These are phyloP conservation scores for Myotis vivesi DNA, from an alignment of 2,797 vertebrate genomes.

Conservation along the genomic window DNA sequence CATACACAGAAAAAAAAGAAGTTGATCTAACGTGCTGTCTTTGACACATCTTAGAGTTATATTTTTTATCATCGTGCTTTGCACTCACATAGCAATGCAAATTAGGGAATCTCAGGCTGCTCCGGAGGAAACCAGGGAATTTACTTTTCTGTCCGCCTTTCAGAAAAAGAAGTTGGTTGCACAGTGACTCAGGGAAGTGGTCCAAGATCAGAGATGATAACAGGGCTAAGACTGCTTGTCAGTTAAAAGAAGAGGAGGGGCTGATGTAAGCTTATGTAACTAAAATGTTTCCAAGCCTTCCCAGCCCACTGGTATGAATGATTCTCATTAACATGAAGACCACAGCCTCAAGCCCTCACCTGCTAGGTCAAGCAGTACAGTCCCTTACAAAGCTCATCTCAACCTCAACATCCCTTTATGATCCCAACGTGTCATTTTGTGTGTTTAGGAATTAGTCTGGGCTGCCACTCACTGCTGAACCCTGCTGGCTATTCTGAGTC, in stretches of 20 bases:
- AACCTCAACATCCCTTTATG: not conserved
- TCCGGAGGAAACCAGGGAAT: conserved; percentile 13
- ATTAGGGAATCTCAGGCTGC: not conserved
- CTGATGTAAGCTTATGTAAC: not conserved
- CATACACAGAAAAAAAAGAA: not conserved
- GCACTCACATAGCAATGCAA: not conserved
- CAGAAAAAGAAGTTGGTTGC: not conserved
- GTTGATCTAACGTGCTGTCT: conserved; percentile 63
- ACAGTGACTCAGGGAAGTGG: conserved; percentile 21
- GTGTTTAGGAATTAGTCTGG: not conserved
- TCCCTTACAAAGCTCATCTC: not conserved
- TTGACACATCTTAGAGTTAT: conserved; percentile 34
- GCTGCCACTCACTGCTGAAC: rapidly evolving
- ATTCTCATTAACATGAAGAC: not conserved
- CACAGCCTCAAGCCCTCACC: not conserved
- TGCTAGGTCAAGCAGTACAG: not conserved
- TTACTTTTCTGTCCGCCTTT: not conserved
- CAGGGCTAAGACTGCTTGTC: not conserved
- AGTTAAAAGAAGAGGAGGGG: not conserved
- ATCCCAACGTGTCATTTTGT: not conserved
- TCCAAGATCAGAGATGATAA: conserved; percentile 33
- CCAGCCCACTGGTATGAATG: not conserved
- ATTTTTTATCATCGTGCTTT: not conserved
- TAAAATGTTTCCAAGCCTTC: not conserved
- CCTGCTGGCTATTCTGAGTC: not conserved